A percentile compares a stretch with the other conserved stretches of the same genome.
Conservation (phyloP, 2,797 vertebrate genomes). For the Glossophaga mutica region DNA sequence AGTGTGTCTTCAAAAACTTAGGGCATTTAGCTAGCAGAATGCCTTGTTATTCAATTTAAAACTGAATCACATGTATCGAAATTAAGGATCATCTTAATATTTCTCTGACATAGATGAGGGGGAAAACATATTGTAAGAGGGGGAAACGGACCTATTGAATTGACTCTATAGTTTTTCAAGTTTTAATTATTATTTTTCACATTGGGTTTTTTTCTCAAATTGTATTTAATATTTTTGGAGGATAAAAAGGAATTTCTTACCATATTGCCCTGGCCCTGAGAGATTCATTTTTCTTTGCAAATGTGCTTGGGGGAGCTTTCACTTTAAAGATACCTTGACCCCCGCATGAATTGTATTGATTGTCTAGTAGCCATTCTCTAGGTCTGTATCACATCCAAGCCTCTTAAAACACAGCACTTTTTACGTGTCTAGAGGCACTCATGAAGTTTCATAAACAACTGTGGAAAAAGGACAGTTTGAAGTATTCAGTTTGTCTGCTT, state of each 20-base stretch:
- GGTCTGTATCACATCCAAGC: background rate
- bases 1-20: background rate
- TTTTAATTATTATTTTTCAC: background rate
- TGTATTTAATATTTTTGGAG: background rate
- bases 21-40: background rate
- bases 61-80: background rate
- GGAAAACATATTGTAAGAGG: background rate
- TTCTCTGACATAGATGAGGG: background rate
- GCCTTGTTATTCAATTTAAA: constrained; percentile 25
- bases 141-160: background rate
- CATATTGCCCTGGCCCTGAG: background rate
- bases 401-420: constrained; percentile 15
- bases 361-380: background rate
- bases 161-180: background rate
- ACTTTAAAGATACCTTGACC: constrained; percentile 49
- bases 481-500: constrained; percentile 22
- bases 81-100: background rate
- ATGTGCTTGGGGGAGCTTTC: constrained; percentile 38
- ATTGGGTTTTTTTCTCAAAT: constrained; percentile 21
- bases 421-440: constrained; percentile 33
- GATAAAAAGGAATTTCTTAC: background rate
- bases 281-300: constrained; percentile 53
- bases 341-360: background rate
- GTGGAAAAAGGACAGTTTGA: background rate
- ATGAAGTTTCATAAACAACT: constrained; percentile 37